Percentiles rank a stretch among this genome's conserved stretches.
phyloP scores from a whole-genome alignment of 2,113 vertebrate genomes.

The Chelonoidis abingdonii region DNA sequence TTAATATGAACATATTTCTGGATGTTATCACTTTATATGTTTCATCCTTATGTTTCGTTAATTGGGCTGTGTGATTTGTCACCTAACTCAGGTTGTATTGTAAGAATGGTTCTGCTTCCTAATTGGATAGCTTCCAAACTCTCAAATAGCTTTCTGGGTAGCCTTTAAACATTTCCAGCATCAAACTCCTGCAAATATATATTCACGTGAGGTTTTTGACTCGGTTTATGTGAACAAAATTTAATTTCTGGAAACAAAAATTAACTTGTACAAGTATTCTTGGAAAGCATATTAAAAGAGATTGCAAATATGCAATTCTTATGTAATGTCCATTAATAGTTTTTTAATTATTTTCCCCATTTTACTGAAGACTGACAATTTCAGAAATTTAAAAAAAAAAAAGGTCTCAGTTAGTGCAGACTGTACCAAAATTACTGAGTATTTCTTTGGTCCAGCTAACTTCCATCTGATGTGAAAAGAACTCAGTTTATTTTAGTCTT shows the following conservation, averaged over 20 bases:
- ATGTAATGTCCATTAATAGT: not conserved
- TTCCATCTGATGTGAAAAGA: not conserved
- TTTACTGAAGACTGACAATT: not conserved
- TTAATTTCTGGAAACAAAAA: not conserved
- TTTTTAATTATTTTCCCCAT: not conserved
- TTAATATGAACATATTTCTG: not conserved
- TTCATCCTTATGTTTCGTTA: not conserved
- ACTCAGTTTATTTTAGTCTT: not conserved
- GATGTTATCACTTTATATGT: not conserved
- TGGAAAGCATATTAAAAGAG: not conserved
- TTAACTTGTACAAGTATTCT: not conserved
- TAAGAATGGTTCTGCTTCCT: too few relatives aligned
- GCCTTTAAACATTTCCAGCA: not conserved
- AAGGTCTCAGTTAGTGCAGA: constrained; percentile 18
- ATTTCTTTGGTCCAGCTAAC: not conserved
- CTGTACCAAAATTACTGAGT: not conserved
- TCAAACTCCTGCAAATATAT: not conserved
- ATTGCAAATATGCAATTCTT: not conserved
- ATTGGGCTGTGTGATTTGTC: not conserved
- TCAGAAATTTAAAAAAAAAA: not conserved
- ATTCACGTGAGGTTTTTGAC: too few relatives aligned
- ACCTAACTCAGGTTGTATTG: not conserved
- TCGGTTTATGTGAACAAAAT: not conserved
- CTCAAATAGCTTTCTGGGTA: not conserved
- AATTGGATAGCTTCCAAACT: not conserved